phyloP scores from a whole-genome alignment of 2,797 vertebrate genomes.

The Gallinago solitaria region DNA sequence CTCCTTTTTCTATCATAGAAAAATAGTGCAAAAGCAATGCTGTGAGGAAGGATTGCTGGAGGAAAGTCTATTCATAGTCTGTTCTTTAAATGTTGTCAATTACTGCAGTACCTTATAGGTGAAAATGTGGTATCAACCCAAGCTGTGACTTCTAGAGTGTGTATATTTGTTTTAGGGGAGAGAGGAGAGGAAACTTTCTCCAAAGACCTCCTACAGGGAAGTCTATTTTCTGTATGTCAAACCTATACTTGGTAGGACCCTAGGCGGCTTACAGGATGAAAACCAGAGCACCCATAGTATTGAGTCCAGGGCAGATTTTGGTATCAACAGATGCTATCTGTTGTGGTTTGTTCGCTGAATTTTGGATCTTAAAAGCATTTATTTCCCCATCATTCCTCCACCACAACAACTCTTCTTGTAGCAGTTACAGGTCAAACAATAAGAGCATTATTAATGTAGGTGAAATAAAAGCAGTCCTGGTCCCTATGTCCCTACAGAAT shows the following conservation, averaged over 20 bases:
- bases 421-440: neutral
- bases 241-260: neutral
- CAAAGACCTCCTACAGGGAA: neutral
- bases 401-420: neutral
- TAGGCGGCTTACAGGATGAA: neutral
- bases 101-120: neutral
- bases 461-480: neutral
- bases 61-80: neutral
- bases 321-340: accelerated
- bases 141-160: neutral
- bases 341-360: neutral
- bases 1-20: neutral
- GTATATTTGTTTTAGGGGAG: neutral
- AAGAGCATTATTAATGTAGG: neutral
- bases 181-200: neutral
- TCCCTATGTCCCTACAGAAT: neutral
- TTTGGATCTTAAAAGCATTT: neutral
- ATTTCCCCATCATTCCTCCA: neutral
- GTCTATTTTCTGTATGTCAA: neutral
- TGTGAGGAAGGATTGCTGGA: neutral
- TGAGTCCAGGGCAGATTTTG: neutral
- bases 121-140: neutral
- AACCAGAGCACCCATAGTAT: neutral
- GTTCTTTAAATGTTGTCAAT: neutral
- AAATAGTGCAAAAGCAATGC: neutral